phyloP scores from a whole-genome alignment of 2,888 invertebrate genomes.

The Terebella lapidaria region DNA sequence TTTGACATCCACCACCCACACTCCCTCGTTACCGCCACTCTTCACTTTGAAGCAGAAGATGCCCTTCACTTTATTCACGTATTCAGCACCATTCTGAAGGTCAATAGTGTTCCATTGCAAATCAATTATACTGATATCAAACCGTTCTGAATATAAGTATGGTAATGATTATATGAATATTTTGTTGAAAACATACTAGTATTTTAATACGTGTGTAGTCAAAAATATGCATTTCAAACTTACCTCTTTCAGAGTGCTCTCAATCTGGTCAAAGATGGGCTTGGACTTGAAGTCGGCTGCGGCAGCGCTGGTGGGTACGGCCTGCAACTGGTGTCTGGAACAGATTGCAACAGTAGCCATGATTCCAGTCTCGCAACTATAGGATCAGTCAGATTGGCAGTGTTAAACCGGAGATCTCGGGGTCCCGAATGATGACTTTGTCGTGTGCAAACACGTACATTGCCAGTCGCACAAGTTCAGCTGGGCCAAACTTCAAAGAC shows the following conservation, averaged over 20 bases:
- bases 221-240: neutral
- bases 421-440: too few species aligned
- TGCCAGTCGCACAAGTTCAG: too few species aligned
- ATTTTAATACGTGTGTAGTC: too few species aligned
- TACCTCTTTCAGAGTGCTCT: slow-evolving; percentile 21
- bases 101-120: neutral
- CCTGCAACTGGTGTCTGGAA: slow-evolving; percentile 6
- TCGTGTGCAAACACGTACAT: too few species aligned
- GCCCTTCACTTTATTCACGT: slow-evolving; percentile 60
- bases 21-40: slow-evolving; percentile 71
- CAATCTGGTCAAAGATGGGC: slow-evolving; percentile 24
- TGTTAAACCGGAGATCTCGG: too few species aligned
- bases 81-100: slow-evolving; percentile 46
- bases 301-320: slow-evolving; percentile 24
- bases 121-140: neutral
- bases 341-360: too few species aligned
- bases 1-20: slow-evolving; percentile 90
- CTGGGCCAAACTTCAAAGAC: too few species aligned
- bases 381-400: too few species aligned
- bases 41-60: slow-evolving; percentile 85
- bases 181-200: neutral
- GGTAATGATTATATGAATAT: neutral
- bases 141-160: neutral
- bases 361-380: too few species aligned
- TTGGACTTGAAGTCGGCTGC: slow-evolving; percentile 20